phyloP scores from a whole-genome alignment of 2,113 vertebrate species.

The Oryzias woworae region DNA sequence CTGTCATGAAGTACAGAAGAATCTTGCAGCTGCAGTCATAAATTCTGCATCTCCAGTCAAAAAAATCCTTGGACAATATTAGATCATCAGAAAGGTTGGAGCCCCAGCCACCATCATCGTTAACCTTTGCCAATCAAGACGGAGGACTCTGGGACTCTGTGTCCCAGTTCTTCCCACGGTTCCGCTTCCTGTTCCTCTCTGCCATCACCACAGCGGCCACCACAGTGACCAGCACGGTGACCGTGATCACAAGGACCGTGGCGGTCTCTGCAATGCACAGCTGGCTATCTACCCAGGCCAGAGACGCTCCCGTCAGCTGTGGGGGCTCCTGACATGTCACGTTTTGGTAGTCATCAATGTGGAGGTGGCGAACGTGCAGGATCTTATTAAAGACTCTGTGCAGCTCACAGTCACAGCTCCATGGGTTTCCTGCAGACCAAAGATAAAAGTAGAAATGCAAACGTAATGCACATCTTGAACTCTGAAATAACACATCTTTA shows the following conservation, averaged over 20 bases:
- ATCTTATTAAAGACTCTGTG: slow-evolving; percentile 78
- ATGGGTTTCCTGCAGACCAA: slow-evolving; percentile 64
- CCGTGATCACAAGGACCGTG: slow-evolving; percentile 73
- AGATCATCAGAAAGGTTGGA: no score
- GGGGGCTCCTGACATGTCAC: slow-evolving; percentile 70
- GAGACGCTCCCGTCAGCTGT: slow-evolving; percentile 59
- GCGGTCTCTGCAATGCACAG: slow-evolving; percentile 76
- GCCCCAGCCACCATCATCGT: no score
- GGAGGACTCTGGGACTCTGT: slow-evolving; percentile 36
- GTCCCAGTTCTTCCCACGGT: slow-evolving; percentile 60
- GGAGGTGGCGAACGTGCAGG: slow-evolving; percentile 72
- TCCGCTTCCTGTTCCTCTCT: slow-evolving; percentile 72
- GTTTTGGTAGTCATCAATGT: slow-evolving; percentile 73
- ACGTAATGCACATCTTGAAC: no score
- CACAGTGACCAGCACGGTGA: slow-evolving; percentile 73
- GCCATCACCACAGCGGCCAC: slow-evolving; percentile 77
- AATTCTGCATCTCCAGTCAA: no score
- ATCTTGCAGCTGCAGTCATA: no score
- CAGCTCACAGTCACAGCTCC: slow-evolving; percentile 78
- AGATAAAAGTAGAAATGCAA: not conserved
- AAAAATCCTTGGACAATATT: no score
- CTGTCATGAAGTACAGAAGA: no score
- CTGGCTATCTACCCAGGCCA: slow-evolving; percentile 72
- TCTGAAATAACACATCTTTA: not conserved
- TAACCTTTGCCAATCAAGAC: not conserved